Conservation (phyloP, 2,888 invertebrate genomes). For the Anaspis maculata region DNA sequence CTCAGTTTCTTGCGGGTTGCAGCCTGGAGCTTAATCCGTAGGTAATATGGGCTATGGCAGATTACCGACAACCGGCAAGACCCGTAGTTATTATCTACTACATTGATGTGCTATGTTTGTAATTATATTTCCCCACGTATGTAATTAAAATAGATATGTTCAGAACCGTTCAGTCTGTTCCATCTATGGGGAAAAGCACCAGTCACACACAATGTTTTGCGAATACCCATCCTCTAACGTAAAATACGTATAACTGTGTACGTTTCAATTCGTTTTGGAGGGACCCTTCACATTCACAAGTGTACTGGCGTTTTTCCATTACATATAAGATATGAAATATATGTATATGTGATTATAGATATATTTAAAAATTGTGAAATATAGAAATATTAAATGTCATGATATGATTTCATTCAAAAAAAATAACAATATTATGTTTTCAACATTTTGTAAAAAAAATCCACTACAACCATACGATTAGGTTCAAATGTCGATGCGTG, state of each 20-base stretch:
- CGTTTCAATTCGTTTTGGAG: no score
- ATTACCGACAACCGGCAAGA: conserved; percentile 23
- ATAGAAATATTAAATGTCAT: conserved; percentile 39
- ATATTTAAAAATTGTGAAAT: conserved; percentile 40
- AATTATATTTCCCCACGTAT: conserved; percentile 33
- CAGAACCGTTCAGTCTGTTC: conserved; percentile 25
- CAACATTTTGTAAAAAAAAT: background rate
- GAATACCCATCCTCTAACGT: no score
- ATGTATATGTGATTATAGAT: conserved; percentile 40
- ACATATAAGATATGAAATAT: conserved; percentile 30
- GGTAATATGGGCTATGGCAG: conserved; percentile 27
- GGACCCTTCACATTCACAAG: conserved; percentile 1
- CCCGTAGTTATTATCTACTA: conserved; percentile 35
- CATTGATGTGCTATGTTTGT: conserved; percentile 41
- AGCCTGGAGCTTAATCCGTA: conserved; percentile 41
- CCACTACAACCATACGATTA: no score
- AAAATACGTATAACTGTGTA: no score
- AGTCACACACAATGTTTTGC: no score
- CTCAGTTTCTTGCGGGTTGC: conserved; percentile 47
- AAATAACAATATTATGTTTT: no score
- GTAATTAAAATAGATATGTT: conserved; percentile 24
- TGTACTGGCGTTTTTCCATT: conserved; percentile 19
- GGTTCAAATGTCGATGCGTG: no score
- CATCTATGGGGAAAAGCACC: conserved; percentile 19
- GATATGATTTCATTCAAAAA: background rate